Evolutionary conservation across 2,888 invertebrate species (phyloP).

Genomic region (Dexiosoma caninum): DNA sequence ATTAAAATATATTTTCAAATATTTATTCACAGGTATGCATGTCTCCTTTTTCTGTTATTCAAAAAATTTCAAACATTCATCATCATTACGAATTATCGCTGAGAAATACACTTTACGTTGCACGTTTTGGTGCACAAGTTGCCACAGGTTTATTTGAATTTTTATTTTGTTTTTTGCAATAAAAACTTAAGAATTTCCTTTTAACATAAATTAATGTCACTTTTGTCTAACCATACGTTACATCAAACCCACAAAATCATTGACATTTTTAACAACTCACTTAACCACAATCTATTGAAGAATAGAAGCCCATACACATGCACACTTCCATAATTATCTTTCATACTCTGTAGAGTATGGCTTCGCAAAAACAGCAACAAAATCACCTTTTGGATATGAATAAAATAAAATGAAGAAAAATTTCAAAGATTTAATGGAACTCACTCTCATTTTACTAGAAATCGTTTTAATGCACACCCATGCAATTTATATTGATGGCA

Average conservation of each 20-base stretch:
- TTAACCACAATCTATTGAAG: slow-evolving; percentile 65
- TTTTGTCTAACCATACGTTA: slow-evolving; percentile 63
- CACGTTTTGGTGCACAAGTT: background rate
- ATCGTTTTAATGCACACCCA: slow-evolving; percentile 27
- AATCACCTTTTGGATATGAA: slow-evolving; percentile 52
- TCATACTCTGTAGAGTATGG: background rate
- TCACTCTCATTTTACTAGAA: slow-evolving; percentile 58
- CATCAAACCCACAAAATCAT: slow-evolving; percentile 64
- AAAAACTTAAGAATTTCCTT: slow-evolving; percentile 69
- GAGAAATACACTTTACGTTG: slow-evolving; percentile 32
- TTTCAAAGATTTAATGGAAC: slow-evolving; percentile 42
- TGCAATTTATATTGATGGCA: background rate
- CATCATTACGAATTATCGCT: slow-evolving; percentile 43
- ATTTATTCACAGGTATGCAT: too few relatives aligned
- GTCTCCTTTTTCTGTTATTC: background rate
- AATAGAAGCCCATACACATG: background rate
- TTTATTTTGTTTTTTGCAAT: slow-evolving; percentile 34
- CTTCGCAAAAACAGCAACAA: background rate
- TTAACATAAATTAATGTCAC: slow-evolving; percentile 74
- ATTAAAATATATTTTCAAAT: slow-evolving; percentile 15
- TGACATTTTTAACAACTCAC: slow-evolving; percentile 74
- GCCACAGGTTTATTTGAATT: background rate
- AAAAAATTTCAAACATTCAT: slow-evolving; percentile 40
- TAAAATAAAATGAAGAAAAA: slow-evolving; percentile 9
- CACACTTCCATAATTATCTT: background rate